A percentile compares a stretch with the other conserved stretches of the same genome.
Conservation (phyloP, 2,888 invertebrate species). For the Diplazon laetatorius region DNA sequence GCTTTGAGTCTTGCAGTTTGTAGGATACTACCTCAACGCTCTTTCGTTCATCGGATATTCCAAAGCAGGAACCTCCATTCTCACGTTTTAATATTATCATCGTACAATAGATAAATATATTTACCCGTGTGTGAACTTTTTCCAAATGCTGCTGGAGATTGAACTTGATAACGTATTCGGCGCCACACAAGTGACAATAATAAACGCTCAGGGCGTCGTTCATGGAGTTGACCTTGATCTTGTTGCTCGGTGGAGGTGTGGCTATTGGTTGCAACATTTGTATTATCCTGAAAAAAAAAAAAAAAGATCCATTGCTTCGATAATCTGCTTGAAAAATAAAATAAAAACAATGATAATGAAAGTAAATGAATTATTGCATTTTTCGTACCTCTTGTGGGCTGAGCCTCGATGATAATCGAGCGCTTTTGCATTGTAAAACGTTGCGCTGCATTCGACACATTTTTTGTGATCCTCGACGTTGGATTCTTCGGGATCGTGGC, state of each 20-base stretch:
- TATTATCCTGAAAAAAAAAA: slow-evolving; percentile 77
- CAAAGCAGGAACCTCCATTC: no score
- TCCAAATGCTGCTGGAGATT: slow-evolving; percentile 84
- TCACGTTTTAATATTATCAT: no score
- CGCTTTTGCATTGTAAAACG: slow-evolving; percentile 82
- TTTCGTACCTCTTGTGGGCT: slow-evolving; percentile 82
- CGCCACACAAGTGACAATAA: slow-evolving; percentile 86
- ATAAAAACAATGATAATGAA: no score
- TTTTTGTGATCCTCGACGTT: slow-evolving; percentile 73
- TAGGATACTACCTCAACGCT: no score
- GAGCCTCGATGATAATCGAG: slow-evolving; percentile 85
- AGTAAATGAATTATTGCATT: background rate
- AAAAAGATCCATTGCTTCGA: slow-evolving; percentile 18
- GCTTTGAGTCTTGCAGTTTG: no score
- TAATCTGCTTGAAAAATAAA: no score
- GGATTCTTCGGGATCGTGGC: slow-evolving; percentile 81
- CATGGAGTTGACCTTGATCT: slow-evolving; percentile 84
- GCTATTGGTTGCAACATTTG: slow-evolving; percentile 82
- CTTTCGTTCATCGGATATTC: slow-evolving; percentile 11
- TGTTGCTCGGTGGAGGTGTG: slow-evolving; percentile 84
- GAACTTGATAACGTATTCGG: slow-evolving; percentile 87
- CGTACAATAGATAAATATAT: no score
- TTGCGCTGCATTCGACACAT: slow-evolving; percentile 78
- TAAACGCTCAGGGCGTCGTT: slow-evolving; percentile 84
- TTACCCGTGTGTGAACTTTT: slow-evolving; percentile 76